These are phyloP conservation scores for Diglossa cyanea DNA, from an alignment of 2,797 vertebrate species.

Conservation along the genomic window DNA sequence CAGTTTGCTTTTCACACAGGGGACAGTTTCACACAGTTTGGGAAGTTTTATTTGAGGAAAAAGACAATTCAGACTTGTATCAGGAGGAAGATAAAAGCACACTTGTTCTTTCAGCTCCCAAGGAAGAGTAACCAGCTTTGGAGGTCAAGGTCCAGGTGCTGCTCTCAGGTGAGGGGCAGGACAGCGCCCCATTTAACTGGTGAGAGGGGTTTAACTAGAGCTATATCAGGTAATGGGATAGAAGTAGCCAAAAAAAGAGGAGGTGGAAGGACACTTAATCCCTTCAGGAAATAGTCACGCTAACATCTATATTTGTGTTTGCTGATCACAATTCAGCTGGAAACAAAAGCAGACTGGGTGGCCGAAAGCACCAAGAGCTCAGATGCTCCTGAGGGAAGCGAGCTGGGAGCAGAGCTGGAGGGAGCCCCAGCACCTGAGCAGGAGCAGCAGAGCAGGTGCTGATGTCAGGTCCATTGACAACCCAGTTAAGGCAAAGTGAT, in stretches of 20 bases:
- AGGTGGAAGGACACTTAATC: constrained; percentile 2
- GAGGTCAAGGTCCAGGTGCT: neutral
- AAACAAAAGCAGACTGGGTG: neutral
- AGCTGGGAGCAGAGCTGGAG: neutral
- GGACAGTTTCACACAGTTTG: neutral
- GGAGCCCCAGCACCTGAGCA: neutral
- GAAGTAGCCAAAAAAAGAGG: neutral
- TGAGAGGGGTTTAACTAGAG: neutral
- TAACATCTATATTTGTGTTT: neutral
- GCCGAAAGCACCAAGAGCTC: neutral
- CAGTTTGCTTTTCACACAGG: neutral
- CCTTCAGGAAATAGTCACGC: neutral
- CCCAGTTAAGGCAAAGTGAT: neutral
- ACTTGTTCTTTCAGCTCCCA: neutral
- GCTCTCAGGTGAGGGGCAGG: neutral
- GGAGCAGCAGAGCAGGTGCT: neutral
- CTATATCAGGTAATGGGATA: neutral
- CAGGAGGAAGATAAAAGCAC: neutral
- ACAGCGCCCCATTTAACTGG: neutral
- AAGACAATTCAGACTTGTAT: neutral
- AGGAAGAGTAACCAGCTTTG: neutral
- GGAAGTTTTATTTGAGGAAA: neutral
- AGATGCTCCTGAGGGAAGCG: neutral
- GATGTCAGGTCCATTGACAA: neutral
- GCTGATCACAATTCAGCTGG: neutral